Conservation (phyloP, 2,113 vertebrate species). For the Sceloporus tristichus region DNA sequence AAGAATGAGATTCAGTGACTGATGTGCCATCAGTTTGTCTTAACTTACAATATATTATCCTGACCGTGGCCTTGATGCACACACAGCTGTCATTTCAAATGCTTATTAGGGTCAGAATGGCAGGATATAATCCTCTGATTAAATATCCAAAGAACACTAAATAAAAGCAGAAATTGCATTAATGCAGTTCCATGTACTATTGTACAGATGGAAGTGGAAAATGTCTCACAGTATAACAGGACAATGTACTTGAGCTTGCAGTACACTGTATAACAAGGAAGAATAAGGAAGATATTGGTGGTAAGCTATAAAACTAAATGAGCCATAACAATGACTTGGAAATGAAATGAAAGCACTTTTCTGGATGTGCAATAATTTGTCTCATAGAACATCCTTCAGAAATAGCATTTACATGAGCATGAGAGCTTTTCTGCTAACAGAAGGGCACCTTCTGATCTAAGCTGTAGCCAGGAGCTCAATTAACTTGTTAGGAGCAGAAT, state of each 20-base stretch:
- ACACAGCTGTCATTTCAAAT: slow-evolving; percentile 7
- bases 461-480: not conserved
- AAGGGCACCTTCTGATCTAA: not conserved
- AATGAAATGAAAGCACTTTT: not conserved
- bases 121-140: slow-evolving; percentile 1
- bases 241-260: not conserved
- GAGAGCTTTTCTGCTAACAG: not conserved
- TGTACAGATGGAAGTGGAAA: not conserved
- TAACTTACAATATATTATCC: not conserved
- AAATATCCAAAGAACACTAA: not conserved
- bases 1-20: not conserved
- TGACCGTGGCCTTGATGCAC: not conserved
- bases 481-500: not conserved
- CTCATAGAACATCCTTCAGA: not conserved
- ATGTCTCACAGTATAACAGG: not conserved
- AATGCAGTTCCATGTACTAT: not conserved
- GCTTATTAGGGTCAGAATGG: not conserved
- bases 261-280: not conserved
- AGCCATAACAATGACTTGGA: not conserved
- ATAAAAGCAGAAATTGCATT: slow-evolving; percentile 3
- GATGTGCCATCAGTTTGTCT: slow-evolving; percentile 1
- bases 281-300: not conserved
- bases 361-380: not conserved
- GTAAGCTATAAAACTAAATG: not conserved
- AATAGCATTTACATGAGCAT: not conserved